A percentile compares a stretch with the other conserved stretches of the same genome.
Evolutionary conservation across 2,113 vertebrate genomes (phyloP).

Genomic region (Gallinago paraguaiae): DNA sequence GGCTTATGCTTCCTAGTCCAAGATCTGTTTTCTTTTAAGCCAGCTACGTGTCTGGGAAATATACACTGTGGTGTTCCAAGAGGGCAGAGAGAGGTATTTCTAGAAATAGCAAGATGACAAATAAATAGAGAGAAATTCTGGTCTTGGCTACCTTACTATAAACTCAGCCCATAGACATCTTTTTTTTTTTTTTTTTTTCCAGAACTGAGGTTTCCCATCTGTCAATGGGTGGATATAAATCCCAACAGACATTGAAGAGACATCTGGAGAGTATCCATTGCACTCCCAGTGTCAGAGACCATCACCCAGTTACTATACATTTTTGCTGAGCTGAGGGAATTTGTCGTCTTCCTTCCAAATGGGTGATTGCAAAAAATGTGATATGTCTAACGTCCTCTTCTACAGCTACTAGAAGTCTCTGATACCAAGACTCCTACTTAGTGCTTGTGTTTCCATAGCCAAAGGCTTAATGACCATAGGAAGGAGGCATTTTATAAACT

Average conservation of each 20-base stretch:
- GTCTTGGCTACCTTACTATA: conserved; percentile 36
- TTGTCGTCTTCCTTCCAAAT: background rate
- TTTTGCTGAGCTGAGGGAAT: conserved; percentile 20
- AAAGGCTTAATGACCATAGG: background rate
- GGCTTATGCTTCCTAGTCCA: background rate
- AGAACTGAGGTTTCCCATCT: conserved; percentile 45
- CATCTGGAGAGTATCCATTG: conserved; percentile 22
- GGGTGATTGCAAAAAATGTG: background rate
- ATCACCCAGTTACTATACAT: background rate
- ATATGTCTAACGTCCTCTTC: background rate
- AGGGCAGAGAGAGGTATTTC: conserved; percentile 29
- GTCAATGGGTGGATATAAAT: background rate
- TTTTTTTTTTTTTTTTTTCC: background rate
- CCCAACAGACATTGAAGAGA: background rate
- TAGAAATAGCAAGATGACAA: conserved; percentile 36
- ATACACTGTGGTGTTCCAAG: background rate
- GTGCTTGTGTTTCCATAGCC: background rate
- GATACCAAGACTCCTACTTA: background rate
- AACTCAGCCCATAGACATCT: background rate
- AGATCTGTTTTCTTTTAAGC: conserved; percentile 33
- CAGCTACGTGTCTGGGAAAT: conserved; percentile 20
- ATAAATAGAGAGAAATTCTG: conserved; percentile 22
- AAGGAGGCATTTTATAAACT: background rate
- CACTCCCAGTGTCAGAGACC: background rate
- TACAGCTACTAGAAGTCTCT: background rate